These are phyloP conservation scores for Rhyzopertha dominica DNA, from an alignment of 1,140 invertebrate genomes.

Conservation along the genomic window DNA sequence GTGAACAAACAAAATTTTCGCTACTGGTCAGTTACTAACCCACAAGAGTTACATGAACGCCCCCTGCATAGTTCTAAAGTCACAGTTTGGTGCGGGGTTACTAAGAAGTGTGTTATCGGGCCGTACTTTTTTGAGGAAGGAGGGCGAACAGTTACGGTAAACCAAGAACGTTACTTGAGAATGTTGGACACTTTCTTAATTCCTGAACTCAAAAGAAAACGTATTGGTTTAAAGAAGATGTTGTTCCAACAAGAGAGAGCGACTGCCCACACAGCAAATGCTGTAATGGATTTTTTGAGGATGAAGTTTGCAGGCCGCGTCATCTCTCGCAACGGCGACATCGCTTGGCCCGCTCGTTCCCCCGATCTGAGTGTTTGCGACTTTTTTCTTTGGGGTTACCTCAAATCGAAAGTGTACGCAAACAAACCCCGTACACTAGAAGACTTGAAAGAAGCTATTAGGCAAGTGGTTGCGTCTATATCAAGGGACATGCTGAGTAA, in stretches of 20 bases:
- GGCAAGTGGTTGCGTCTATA: no score
- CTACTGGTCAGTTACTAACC: slow-evolving; percentile 14
- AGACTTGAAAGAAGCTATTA: no score
- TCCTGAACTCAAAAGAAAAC: slow-evolving; percentile 13
- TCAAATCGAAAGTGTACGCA: no score
- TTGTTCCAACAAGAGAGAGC: slow-evolving; percentile 43
- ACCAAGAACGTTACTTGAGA: slow-evolving; percentile 13
- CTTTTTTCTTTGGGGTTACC: slow-evolving; percentile 13
- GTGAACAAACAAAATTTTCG: slow-evolving; percentile 11
- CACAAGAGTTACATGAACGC: slow-evolving; percentile 17
- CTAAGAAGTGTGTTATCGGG: slow-evolving; percentile 10
- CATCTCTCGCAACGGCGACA: slow-evolving; percentile 25
- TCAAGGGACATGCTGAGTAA: no score
- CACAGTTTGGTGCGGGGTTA: slow-evolving; percentile 21
- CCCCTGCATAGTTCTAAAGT: slow-evolving; percentile 22
- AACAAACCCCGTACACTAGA: no score
- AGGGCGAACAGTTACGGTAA: slow-evolving; percentile 11
- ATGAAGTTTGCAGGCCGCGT: slow-evolving; percentile 32
- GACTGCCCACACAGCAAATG: slow-evolving; percentile 35
- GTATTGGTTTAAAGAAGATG: slow-evolving; percentile 16
- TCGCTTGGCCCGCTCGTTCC: slow-evolving; percentile 1
- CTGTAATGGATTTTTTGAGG: slow-evolving; percentile 26
- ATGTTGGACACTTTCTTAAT: slow-evolving; percentile 13
- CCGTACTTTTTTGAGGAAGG: slow-evolving; percentile 17
- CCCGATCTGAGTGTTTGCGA: no score